These are phyloP conservation scores for Crocodylus rhombifer DNA, from an alignment of 2,797 vertebrate species.

Conservation along the genomic window DNA sequence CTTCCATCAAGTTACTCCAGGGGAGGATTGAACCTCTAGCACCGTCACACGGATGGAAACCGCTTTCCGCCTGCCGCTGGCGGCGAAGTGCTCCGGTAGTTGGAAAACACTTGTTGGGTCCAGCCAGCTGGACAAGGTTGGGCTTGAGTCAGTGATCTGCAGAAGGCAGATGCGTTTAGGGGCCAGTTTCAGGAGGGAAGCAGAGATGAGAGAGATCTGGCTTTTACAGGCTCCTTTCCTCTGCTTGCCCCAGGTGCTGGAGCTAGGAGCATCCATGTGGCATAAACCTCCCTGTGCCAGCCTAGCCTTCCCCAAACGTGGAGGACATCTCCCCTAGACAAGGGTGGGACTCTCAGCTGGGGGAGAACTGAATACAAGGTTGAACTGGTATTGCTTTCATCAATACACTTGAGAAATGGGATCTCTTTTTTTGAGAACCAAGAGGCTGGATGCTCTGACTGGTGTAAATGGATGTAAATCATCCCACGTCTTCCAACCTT, in stretches of 20 bases:
- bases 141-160: neutral
- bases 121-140: rapidly evolving
- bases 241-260: rapidly evolving
- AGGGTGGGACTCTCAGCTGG: neutral
- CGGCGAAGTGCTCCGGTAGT: neutral
- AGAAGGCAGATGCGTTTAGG: neutral
- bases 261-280: neutral
- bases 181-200: neutral
- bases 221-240: neutral
- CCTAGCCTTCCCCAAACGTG: neutral
- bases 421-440: neutral
- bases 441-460: neutral
- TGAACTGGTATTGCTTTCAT: no score
- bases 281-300: neutral
- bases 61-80: neutral
- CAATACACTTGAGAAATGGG: neutral
- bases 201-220: neutral
- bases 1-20: neutral
- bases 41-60: rapidly evolving
- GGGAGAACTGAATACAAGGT: neutral
- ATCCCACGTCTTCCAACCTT: no score
- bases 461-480: neutral
- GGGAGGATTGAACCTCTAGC: neutral
- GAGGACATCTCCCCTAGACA: neutral
- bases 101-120: neutral